Base-by-base conservation (phyloP, 2,888 invertebrate genomes). In the Leptopilina syphax region DNA sequence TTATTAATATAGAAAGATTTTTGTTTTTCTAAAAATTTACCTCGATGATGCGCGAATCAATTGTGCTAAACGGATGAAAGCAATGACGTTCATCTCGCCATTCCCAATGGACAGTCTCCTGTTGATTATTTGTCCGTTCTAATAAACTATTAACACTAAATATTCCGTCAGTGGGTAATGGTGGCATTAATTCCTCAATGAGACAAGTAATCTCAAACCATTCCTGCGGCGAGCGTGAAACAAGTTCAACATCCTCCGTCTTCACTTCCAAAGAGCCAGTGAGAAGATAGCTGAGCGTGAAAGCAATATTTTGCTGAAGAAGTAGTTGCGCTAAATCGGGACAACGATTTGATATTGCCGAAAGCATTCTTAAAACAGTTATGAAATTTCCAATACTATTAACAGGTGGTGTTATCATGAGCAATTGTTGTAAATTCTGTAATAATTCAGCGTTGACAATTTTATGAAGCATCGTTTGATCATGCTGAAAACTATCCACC, bases 141-240 rank as follows among this genome's bases (percentile, higher is more conserved):
- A 98, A 94, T 87, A 98, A 94, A 70, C 95, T 94, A 93, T 99
- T 99, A 80, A 99, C 98, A 76, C 96, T 95, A 93, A 99, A 99
- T 87, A 99, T 96, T 10, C 99, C 99, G 92, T 98, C 98, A 0
- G 96, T 95, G 1, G 99, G 99, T 87, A 99, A 93, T 66, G 97
- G 96, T 65, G 99, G 99, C 97, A 99, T 97, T 85, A 99, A 93
- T 93, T 99, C 99, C 13, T 98, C 99, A 88, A 99, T 98, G 79
- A 99, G 94, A 87, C 98, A 97, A 7, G 99, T 99, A 83, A 99
- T 97, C 93, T 99, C 99, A 92, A 98, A 98, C 86, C 99, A 93
- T 92, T 99, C 99, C 91, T 99, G 98, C 0, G 99, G 98, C 77
- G 97, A 96, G 81, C 99, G 96, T 2, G 97, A 94, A 76, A 98